Base-by-base conservation (phyloP, 30 jellyfish, hydroid and myxozoan genomes). In the Phacellophora camtschatica region DNA sequence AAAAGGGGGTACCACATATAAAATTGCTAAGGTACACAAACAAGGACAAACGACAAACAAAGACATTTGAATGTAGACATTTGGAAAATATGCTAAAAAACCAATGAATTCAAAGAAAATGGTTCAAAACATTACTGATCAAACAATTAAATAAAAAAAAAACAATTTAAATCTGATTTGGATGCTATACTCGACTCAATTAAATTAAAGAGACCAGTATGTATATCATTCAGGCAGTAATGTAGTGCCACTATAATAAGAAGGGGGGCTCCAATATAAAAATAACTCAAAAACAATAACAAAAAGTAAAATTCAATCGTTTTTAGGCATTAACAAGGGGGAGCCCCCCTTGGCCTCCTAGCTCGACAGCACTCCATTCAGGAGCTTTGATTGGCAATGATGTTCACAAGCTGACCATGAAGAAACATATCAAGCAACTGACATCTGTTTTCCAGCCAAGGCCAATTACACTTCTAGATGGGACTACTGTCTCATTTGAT, bases 371-470 rank as follows among this genome's bases (percentile, higher is more conserved):
- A n/a, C n/a, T n/a, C 69, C 69, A 55, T 55, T 55, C 69, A 54
- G 69, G 69, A 54, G 69, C 69, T 12, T 54, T 54, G 69, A 54
- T 54, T 54, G 69, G 69, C 16, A 54, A 54, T 54, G 69, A 54
- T 54, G 69, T 54, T 1, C 2, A 54, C 36, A 54, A 54, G 69
- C 69, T 54, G 2, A 54, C 69, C n/a, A n/a, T n/a, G n/a, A n/a
- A n/a, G n/a, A n/a, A n/a, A n/a, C n/a, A n/a, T n/a, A n/a, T n/a
- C n/a, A n/a, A n/a, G n/a, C n/a, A n/a, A n/a, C n/a, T n/a, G n/a
- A n/a, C n/a, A n/a, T n/a, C n/a, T n/a, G n/a, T n/a, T n/a, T n/a
- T n/a, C n/a, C n/a, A n/a, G n/a, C n/a, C n/a, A n/a, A n/a, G n/a
- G n/a, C n/a, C n/a, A n/a, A n/a, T n/a, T n/a, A n/a, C n/a, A n/a